Conservation (phyloP, 2,888 invertebrate genomes). For the Labia minor region DNA sequence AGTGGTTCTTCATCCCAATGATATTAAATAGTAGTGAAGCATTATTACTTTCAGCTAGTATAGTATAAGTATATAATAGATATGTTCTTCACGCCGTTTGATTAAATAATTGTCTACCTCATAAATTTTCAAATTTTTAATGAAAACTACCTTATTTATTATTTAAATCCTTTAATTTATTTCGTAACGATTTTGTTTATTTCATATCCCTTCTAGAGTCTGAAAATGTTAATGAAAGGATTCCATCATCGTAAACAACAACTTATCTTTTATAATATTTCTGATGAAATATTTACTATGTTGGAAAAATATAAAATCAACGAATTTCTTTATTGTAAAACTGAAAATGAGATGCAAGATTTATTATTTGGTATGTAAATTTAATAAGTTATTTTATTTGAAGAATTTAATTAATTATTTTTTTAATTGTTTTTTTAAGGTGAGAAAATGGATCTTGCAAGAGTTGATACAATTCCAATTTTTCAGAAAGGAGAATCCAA, state of each 20-base stretch:
- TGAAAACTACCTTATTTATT: no score
- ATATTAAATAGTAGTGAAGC: no score
- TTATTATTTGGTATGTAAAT: constrained; percentile 22
- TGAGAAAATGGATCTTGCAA: constrained; percentile 19
- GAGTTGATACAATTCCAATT: constrained; percentile 22
- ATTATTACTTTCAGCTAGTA: no score
- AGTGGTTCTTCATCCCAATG: no score
- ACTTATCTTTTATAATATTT: constrained; percentile 42
- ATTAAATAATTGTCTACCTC: no score
- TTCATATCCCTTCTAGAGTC: constrained; percentile 47
- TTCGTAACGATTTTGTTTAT: no score
- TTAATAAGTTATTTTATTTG: neutral
- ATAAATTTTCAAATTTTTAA: no score
- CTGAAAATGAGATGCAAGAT: constrained; percentile 23
- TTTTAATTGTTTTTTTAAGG: constrained; percentile 17
- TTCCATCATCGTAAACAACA: constrained; percentile 42
- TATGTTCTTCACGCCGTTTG: no score
- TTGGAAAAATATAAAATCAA: constrained; percentile 19
- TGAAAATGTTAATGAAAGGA: constrained; percentile 46
- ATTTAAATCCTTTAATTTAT: no score
- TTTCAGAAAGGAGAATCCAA: constrained; percentile 14
- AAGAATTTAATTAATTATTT: neutral
- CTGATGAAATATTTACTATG: constrained; percentile 21
- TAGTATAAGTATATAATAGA: no score
- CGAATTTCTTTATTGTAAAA: constrained; percentile 19